Evolutionary conservation across 1,140 invertebrate genomes (phyloP).

Genomic region (Drosophila prosaltans): DNA sequence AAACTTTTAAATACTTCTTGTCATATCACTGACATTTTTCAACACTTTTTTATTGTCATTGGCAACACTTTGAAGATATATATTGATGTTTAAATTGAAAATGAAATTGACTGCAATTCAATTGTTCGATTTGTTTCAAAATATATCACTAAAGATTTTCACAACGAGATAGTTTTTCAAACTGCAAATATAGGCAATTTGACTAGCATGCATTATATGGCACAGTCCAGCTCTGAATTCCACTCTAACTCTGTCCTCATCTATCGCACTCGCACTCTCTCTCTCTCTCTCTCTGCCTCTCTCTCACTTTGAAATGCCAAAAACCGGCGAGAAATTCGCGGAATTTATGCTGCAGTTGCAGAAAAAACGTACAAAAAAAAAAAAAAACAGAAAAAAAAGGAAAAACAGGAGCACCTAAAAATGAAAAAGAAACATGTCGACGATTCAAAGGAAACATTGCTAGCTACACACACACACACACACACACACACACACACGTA

Average conservation of each 20-base stretch:
- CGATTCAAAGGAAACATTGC: conserved; percentile 56
- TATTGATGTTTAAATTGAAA: no score
- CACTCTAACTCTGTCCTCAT: background rate
- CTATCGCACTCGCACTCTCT: background rate
- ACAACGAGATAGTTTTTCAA: conserved; percentile 1
- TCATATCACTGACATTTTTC: no score
- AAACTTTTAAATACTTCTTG: no score
- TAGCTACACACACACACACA: background rate
- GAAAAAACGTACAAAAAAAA: conserved; percentile 50
- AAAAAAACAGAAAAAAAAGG: conserved; percentile 12
- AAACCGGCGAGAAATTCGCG: conserved; percentile 68
- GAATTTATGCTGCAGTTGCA: conserved; percentile 79
- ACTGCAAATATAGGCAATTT: background rate
- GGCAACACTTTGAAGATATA: no score
- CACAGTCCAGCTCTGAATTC: background rate
- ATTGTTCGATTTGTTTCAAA: background rate
- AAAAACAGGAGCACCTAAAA: conserved; percentile 18
- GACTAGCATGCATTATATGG: conserved; percentile 1
- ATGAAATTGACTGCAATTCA: no score
- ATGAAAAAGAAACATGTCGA: conserved; percentile 70
- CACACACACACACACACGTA: background rate
- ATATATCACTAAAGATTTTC: background rate
- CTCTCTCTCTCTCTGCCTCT: background rate
- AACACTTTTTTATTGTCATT: no score
- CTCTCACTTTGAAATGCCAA: conserved; percentile 14